Evolutionary conservation across 2,113 vertebrate species (phyloP), one percentile per base, ranked within the genome.

Genomic region (Chaenogobius annularis): DNA sequence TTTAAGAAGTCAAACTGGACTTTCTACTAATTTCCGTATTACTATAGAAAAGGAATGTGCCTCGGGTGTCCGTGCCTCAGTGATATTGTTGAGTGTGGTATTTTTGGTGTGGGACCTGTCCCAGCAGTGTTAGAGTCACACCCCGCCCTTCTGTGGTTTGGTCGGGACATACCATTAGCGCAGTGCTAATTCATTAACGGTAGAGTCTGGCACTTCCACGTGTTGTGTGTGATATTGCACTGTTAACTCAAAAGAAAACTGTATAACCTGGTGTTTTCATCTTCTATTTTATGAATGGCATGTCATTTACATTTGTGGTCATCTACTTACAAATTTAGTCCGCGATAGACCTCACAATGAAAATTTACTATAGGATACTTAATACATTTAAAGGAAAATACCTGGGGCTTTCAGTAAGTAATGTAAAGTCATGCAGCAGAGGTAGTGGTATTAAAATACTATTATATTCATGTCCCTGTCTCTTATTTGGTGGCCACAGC

Each of bases 391-490:
- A 63, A 40, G 26, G 26, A 35, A 59, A 31, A 35, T 61, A 9
- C 70, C 75, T 70, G 14, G 71, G 65, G 64, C 58, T 73, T 74
- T 66, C 56, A 19, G 15, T 68, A n/a, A 48, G 59, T 31, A 37
- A 22, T 77, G 65, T 79, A 22, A 64, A 88, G 82, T 83, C 89
- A 88, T 92, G 91, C 91, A 93, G 92, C 92, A 92, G 92, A 94
- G 85, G 87, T 81, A 70, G 81, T 90, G 55, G 37, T 66, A 77
- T 77, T 68, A 40, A 63, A 63, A 77, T 48, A 72, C 66, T 54
- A 72, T 66, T 73, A 64, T 77, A 26, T 63, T 58, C 50, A 1
- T 54, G 50, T 54, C 66, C 47, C 50, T 68, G 48, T 71, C 68
- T 69, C 73, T 69, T 87, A 87, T 88, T n/a, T 78, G 77, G 73